Evolutionary conservation across 30 jellyfish, hydroid and myxozoan genomes (phyloP).

Genomic region (Pelagia noctiluca): DNA sequence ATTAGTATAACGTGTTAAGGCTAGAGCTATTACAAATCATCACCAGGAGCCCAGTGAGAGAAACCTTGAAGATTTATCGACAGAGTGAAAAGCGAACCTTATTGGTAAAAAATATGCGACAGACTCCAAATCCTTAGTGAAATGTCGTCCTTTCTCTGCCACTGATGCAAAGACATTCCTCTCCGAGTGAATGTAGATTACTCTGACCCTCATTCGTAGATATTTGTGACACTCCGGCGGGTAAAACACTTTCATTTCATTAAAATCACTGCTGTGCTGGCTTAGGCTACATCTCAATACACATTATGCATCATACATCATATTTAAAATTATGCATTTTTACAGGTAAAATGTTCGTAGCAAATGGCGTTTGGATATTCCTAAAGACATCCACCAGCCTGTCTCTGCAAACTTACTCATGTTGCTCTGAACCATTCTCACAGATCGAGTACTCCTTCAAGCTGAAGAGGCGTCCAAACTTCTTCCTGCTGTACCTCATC

Average conservation of each 20-base stretch:
- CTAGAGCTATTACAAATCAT: no score
- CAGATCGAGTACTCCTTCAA: conserved; percentile 45
- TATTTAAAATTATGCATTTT: not conserved
- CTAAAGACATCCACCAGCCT: not conserved
- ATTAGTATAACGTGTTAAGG: no score
- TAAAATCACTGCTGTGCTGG: no score
- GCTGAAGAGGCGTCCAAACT: conserved; percentile 66
- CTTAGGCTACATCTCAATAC: not conserved
- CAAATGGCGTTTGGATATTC: conserved; percentile 77
- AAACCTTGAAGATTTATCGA: no score
- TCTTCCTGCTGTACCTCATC: conserved; percentile 73
- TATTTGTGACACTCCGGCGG: not conserved
- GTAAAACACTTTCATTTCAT: no score
- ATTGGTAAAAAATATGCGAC: no score
- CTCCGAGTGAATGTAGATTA: not conserved
- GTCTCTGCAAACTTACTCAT: conserved; percentile 15
- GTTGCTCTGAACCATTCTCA: conserved; percentile 73
- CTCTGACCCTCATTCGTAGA: not conserved
- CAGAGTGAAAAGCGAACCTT: no score
- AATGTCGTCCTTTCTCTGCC: no score
- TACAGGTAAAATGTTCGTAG: conserved; percentile 20
- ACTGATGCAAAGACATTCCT: not conserved
- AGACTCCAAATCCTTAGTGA: no score
- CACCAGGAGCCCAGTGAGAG: no score
- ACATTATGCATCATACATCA: not conserved